Conservation (phyloP, 2,888 invertebrate genomes). For the Pseudolycoriella hygida region DNA sequence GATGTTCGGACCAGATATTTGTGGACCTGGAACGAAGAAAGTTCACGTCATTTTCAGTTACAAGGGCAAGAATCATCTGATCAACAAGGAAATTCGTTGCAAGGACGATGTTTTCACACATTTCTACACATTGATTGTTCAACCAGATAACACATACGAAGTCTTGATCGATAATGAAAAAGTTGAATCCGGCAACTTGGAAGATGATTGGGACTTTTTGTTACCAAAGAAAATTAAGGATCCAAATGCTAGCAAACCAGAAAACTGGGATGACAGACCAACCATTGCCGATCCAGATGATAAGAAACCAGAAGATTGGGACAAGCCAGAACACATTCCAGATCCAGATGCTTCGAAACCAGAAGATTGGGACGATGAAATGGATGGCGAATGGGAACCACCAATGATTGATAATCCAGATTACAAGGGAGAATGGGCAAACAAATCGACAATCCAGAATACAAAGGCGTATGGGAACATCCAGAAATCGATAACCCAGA, state of each 20-base stretch:
- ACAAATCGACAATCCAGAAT: constrained; percentile 91
- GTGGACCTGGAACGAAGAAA: constrained; percentile 97
- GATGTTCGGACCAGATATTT: constrained; percentile 99
- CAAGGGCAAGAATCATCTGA: constrained; percentile 92
- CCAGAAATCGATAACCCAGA: constrained; percentile 99
- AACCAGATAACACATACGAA: constrained; percentile 94
- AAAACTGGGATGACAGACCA: constrained; percentile 89
- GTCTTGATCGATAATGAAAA: constrained; percentile 93
- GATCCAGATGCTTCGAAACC: constrained; percentile 95
- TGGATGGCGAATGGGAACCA: constrained; percentile 99
- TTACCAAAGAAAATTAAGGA: constrained; percentile 93
- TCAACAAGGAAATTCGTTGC: constrained; percentile 97
- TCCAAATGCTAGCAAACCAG: constrained; percentile 92
- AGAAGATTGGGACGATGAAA: constrained; percentile 99
- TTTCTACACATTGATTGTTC: constrained; percentile 87
- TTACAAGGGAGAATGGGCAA: constrained; percentile 96
- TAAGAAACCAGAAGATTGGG: constrained; percentile 95
- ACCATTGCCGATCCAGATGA: constrained; percentile 94
- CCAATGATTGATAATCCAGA: constrained; percentile 99
- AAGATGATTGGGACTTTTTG: constrained; percentile 95
- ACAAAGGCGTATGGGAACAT: constrained; percentile 94
- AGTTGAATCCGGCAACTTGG: constrained; percentile 82
- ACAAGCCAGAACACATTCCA: constrained; percentile 94
- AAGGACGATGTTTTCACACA: constrained; percentile 98
- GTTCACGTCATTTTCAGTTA: constrained; percentile 98